Evolutionary conservation across 1,140 invertebrate genomes (phyloP).

Genomic region (Mamestra configurata): DNA sequence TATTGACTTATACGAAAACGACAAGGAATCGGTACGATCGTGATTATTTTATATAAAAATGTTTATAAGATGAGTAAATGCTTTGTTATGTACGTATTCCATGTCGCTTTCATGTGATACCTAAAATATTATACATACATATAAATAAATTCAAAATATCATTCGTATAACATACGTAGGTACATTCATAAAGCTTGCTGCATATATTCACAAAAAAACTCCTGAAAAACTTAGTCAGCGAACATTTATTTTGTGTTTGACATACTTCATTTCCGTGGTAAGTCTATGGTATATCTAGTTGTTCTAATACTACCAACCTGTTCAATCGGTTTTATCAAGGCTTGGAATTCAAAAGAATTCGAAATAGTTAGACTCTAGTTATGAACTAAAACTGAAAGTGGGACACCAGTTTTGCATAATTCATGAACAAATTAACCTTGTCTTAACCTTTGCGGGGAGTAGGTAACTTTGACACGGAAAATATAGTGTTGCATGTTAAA

Average conservation of each 20-base stretch:
- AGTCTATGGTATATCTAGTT: neutral
- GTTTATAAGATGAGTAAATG: conserved; percentile 60
- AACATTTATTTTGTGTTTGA: conserved; percentile 43
- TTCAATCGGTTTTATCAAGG: conserved; percentile 25
- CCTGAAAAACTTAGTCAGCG: conserved; percentile 59
- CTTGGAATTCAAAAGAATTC: conserved; percentile 40
- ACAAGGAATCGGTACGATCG: conserved; percentile 68
- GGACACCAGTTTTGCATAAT: conserved; percentile 40
- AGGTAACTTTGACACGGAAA: neutral
- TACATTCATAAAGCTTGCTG: conserved; percentile 80
- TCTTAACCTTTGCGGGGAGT: neutral
- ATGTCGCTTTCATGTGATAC: conserved; percentile 67
- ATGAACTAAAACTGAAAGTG: conserved; percentile 36
- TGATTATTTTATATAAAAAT: conserved; percentile 55
- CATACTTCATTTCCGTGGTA: neutral
- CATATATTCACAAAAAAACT: conserved; percentile 63
- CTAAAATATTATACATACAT: conserved; percentile 74
- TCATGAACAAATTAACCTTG: conserved; percentile 33
- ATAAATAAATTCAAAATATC: conserved; percentile 78
- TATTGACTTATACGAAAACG: conserved; percentile 71
- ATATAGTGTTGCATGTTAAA: neutral
- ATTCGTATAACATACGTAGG: conserved; percentile 74
- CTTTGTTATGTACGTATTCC: conserved; percentile 68
- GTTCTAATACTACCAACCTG: neutral
- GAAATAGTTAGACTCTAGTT: conserved; percentile 34